These are phyloP conservation scores for Microctonus aethiopoides DNA, from an alignment of 2,888 invertebrate species.

Conservation along the genomic window DNA sequence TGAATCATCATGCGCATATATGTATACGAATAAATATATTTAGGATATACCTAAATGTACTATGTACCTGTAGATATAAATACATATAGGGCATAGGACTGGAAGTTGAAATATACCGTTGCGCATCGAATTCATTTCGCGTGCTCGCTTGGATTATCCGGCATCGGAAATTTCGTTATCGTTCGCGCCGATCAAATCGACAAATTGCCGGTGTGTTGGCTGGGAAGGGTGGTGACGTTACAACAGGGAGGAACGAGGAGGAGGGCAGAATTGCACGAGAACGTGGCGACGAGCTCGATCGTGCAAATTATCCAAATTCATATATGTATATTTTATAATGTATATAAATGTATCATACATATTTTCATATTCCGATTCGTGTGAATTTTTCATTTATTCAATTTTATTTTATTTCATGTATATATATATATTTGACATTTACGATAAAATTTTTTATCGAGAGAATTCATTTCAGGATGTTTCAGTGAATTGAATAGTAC, in stretches of 20 bases:
- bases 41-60: background rate
- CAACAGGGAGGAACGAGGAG: background rate
- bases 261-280: conserved; percentile 13
- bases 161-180: conserved; percentile 52
- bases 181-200: conserved; percentile 50
- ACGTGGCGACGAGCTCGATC: conserved; percentile 39
- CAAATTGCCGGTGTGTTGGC: conserved; percentile 47
- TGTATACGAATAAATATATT: background rate
- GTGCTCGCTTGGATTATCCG: conserved; percentile 48
- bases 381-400: background rate
- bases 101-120: conserved; percentile 33
- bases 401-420: background rate
- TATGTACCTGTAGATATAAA: background rate
- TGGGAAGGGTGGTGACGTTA: conserved; percentile 8
- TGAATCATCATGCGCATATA: background rate
- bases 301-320: conserved; percentile 50
- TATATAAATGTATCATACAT: background rate
- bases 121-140: conserved; percentile 48
- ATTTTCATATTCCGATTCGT: background rate
- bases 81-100: background rate
- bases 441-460: too few species aligned
- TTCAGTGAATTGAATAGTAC: background rate
- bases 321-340: background rate
- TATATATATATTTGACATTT: too few species aligned
- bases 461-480: background rate